phyloP scores from a whole-genome alignment of 2,888 invertebrate genomes.

The Polyploca ridens region DNA sequence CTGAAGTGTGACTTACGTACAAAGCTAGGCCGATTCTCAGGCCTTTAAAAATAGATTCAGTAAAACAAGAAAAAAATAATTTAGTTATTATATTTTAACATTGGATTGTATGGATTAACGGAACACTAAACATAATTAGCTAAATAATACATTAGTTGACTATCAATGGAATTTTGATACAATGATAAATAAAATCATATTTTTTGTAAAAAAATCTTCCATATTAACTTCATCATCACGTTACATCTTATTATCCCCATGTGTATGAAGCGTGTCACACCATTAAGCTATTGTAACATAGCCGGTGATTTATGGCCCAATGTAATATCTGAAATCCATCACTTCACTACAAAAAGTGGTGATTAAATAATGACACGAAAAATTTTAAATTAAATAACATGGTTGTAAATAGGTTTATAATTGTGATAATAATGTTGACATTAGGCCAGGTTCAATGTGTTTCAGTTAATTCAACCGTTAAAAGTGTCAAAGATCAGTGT shows the following conservation, averaged over 20 bases:
- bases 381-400: neutral
- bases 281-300: neutral
- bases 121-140: no score
- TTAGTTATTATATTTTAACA: no score
- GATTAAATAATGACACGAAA: neutral
- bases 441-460: conserved; percentile 20
- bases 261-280: neutral
- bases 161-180: no score
- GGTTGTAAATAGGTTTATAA: neutral
- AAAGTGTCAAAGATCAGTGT: conserved; percentile 31
- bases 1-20: no score
- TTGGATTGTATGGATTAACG: no score
- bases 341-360: neutral
- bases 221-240: neutral
- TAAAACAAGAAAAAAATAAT: no score
- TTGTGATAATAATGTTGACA: neutral
- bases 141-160: no score
- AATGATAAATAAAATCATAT: neutral
- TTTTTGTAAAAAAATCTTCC: neutral
- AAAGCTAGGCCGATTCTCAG: no score
- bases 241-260: neutral
- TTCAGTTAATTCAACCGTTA: conserved; percentile 18
- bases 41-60: no score
- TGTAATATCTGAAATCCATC: neutral
- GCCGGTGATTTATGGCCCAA: neutral